phyloP scores from a whole-genome alignment of 2,797 vertebrate species.

The Cryptoblepharus egeriae region DNA sequence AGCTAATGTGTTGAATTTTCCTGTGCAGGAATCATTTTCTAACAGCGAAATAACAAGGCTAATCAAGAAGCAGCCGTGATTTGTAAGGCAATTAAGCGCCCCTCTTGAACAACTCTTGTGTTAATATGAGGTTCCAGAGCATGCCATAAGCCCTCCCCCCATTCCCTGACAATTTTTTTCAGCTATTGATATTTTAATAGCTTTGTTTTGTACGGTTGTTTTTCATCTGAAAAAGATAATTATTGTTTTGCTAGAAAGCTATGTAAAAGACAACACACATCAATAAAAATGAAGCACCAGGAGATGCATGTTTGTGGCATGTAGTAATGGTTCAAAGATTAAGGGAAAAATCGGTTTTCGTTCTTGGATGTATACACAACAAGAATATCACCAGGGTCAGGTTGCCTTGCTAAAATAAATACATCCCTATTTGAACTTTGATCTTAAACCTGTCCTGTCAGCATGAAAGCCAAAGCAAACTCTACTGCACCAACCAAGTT shows the following conservation, averaged over 20 bases:
- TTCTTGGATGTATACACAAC: neutral
- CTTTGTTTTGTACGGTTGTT: neutral
- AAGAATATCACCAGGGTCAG: neutral
- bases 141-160: neutral
- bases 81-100: constrained; percentile 8
- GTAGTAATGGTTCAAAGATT: neutral
- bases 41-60: constrained; percentile 2
- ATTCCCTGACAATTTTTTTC: neutral
- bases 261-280: neutral
- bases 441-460: neutral
- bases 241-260: neutral
- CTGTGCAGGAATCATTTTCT: neutral
- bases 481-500: neutral
- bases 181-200: neutral
- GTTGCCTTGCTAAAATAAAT: neutral
- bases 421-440: neutral
- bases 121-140: neutral
- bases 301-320: neutral
- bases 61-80: constrained; percentile 15
- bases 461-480: neutral
- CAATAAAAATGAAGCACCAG: no score
- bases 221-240: neutral
- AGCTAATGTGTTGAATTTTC: neutral
- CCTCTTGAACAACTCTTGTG: neutral
- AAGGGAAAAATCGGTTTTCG: neutral